Evolutionary conservation across 2,888 invertebrate species (phyloP), one percentile per base, ranked within the genome.

Genomic region (Drosophila ochracea): DNA sequence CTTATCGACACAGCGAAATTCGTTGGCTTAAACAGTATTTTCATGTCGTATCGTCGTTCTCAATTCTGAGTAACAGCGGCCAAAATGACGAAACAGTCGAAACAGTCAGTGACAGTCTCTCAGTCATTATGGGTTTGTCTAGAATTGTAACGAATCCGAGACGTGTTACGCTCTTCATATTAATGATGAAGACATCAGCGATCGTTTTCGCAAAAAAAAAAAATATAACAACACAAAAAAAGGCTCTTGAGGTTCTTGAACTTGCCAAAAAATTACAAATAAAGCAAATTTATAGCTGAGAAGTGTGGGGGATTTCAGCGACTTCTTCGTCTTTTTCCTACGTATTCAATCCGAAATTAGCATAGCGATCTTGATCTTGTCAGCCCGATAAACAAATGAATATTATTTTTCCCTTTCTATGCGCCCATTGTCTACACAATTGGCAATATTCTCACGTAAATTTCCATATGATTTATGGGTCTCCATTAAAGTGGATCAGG

Each of bases 381-480:
- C 66, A 39, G 67, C 43, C 52, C 52, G 70, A 69, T 72, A 76
- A 58, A 67, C 66, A 64, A 60, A 64, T 41, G 63, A 61, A 57
- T 55, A 58, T 19, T n/a, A 55, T 73, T 68, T 85, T 85, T 86
- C 81, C 86, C 83, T 84, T 84, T 84, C 87, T 63, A 63, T 73
- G 76, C 49, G 33, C 80, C 63, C 73, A 66, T 72, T 74, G 63
- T 68, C 21, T 61, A 19, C 30, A 25, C 73, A 66, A 41, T 71
- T 82, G 69, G 73, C 62, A 80, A 76, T 64, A 75, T 84, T 85
- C 88, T 79, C 84, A 85, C 83, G 82, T 85, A 85, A 79, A 88
- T 85, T 80, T 87, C 76, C 85, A 82, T 83, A 88, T 85, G 88
- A 85, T 88, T 85, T 85, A 85, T 85, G 79, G 69, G 78, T 76